Conservation (phyloP, 2,113 vertebrate genomes). For the Amphiprion percula region DNA sequence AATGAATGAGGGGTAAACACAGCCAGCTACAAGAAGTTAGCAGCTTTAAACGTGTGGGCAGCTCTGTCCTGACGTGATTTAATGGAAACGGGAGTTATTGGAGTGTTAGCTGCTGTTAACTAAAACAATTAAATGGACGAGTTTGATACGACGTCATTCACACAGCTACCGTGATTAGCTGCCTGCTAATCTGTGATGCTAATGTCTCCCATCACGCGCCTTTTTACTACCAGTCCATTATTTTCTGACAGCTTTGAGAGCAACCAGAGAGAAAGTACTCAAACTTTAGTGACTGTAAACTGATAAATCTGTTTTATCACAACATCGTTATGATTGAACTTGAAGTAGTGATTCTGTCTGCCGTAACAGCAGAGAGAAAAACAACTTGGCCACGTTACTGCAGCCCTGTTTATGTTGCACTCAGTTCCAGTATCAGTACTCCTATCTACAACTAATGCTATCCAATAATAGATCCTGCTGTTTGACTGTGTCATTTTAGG, state of each 20-base stretch:
- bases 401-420: too few relatives aligned
- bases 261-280: background rate
- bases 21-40: background rate
- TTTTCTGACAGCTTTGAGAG: background rate
- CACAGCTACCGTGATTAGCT: constrained; percentile 56
- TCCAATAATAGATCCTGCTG: too few relatives aligned
- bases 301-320: background rate
- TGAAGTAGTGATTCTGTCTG: too few relatives aligned
- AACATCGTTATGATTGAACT: background rate
- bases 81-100: accelerated
- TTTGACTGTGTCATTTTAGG: background rate
- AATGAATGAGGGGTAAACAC: constrained; percentile 74
- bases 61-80: background rate
- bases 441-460: too few relatives aligned
- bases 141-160: constrained; percentile 25
- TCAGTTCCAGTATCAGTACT: too few relatives aligned
- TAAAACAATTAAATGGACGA: background rate
- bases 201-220: constrained; percentile 45
- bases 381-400: too few relatives aligned
- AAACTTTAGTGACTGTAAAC: background rate
- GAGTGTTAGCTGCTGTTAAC: background rate
- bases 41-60: background rate
- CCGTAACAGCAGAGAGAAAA: background rate
- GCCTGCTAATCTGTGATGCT: constrained; percentile 60
- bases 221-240: background rate